Percentiles rank a stretch among this genome's conserved stretches.
Evolutionary conservation across 1,140 invertebrate genomes (phyloP).

Genomic region (Rhyacophila brunnea): DNA sequence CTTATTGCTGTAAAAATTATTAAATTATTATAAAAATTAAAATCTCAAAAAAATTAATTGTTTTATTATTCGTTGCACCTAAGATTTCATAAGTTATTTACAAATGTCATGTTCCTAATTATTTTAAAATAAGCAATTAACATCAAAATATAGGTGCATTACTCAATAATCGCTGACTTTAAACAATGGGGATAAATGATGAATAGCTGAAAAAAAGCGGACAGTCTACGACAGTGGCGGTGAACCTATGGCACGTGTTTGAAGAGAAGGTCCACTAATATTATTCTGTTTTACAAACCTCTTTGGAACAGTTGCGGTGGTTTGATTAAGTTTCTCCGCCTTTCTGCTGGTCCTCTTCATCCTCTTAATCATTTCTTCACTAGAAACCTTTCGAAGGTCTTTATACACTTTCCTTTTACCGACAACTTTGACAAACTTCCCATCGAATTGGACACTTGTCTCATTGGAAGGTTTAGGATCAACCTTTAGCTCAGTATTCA

Average conservation of each 20-base stretch:
- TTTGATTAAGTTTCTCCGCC: constrained; percentile 53
- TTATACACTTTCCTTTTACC: constrained; percentile 31
- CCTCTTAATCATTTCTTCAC: constrained; percentile 39
- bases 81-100: no score
- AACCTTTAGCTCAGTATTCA: constrained; percentile 16
- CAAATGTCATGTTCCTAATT: no score
- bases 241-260: no score
- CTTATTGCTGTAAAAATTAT: constrained; percentile 41
- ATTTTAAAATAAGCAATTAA: no score
- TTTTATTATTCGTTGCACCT: no score
- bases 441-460: not conserved
- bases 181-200: no score
- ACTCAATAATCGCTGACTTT: no score
- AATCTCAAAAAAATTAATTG: no score
- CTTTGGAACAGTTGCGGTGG: constrained; percentile 51
- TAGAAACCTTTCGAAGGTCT: constrained; percentile 21
- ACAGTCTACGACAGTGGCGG: no score
- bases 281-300: constrained; percentile 45
- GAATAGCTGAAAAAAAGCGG: no score
- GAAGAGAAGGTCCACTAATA: no score
- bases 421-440: not conserved
- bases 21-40: not conserved
- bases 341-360: constrained; percentile 54
- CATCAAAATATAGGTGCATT: no score
- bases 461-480: constrained; percentile 7